phyloP scores from a whole-genome alignment of 2,888 invertebrate genomes.

The Cabera pusaria region DNA sequence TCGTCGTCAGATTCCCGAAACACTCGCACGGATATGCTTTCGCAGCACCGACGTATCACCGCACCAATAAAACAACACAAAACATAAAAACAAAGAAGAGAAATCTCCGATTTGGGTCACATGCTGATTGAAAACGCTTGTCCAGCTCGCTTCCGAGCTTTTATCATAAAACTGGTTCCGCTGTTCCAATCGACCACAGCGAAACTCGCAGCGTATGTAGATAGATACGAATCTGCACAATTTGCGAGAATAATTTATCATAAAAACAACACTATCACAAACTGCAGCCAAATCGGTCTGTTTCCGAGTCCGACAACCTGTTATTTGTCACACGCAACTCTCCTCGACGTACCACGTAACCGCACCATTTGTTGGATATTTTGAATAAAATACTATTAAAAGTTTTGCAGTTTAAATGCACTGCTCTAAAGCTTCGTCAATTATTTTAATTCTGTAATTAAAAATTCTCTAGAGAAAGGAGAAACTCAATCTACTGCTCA shows the following conservation, averaged over 20 bases:
- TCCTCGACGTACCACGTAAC: constrained; percentile 63
- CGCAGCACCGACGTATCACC: constrained; percentile 13
- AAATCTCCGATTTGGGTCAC: constrained; percentile 82
- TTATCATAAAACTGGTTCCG: constrained; percentile 30
- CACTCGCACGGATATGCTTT: constrained; percentile 11
- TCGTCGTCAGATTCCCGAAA: constrained; percentile 9
- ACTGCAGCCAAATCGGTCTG: constrained; percentile 69
- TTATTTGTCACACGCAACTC: constrained; percentile 78
- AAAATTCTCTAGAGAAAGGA: constrained; percentile 61
- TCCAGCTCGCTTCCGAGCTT: constrained; percentile 49
- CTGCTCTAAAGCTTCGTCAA: constrained; percentile 39
- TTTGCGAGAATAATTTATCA: constrained; percentile 40
- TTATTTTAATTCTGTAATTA: constrained; percentile 47
- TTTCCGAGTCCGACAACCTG: constrained; percentile 71
- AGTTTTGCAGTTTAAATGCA: constrained; percentile 41
- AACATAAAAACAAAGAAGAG: constrained; percentile 68
- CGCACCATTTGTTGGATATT: constrained; percentile 52
- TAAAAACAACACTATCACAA: constrained; percentile 66
- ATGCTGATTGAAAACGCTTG: constrained; percentile 73
- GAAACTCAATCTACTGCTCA: constrained; percentile 52
- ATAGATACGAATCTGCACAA: constrained; percentile 33
- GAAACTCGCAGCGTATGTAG: constrained; percentile 6
- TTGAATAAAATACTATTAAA: constrained; percentile 46
- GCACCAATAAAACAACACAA: constrained; percentile 20
- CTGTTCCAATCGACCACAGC: constrained; percentile 20